Evolutionary conservation across 2,113 vertebrate species (phyloP).

Genomic region (Chaetodon trifascialis): DNA sequence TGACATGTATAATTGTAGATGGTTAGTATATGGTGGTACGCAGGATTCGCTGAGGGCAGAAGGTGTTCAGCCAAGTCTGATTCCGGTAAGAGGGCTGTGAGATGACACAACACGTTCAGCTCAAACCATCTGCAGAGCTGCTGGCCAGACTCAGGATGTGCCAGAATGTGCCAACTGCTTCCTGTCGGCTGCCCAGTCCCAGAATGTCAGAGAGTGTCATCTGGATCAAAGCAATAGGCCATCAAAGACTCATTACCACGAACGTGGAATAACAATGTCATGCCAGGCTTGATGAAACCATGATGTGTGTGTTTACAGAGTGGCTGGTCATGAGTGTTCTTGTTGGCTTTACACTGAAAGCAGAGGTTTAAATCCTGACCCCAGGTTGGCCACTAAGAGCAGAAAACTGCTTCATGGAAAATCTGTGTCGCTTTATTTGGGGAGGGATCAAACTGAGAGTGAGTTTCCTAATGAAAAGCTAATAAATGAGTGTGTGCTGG

Average conservation of each 20-base stretch:
- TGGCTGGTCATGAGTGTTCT: background rate
- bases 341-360: conserved; percentile 16
- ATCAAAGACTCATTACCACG: conserved; percentile 44
- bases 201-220: conserved; percentile 47
- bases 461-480: conserved; percentile 64
- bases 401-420: conserved; percentile 34
- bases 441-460: conserved; percentile 48
- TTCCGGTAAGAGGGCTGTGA: conserved; percentile 67
- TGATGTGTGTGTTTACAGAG: conserved; percentile 47
- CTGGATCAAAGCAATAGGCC: conserved; percentile 32
- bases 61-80: conserved; percentile 62
- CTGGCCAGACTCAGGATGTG: conserved; percentile 54
- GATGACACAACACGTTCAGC: conserved; percentile 69
- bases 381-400: background rate
- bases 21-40: background rate
- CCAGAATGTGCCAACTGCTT: conserved; percentile 62
- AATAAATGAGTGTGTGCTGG: conserved; percentile 66
- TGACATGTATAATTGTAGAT: conserved; percentile 14
- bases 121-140: conserved; percentile 66
- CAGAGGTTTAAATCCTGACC: conserved; percentile 14
- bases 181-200: conserved; percentile 51
- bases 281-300: conserved; percentile 29
- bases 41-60: conserved; percentile 46
- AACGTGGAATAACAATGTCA: conserved; percentile 24
- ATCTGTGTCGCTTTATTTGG: conserved; percentile 42